Conservation (phyloP, 35 echinoderm and acorn worm genomes). For the Diadema setosum region DNA sequence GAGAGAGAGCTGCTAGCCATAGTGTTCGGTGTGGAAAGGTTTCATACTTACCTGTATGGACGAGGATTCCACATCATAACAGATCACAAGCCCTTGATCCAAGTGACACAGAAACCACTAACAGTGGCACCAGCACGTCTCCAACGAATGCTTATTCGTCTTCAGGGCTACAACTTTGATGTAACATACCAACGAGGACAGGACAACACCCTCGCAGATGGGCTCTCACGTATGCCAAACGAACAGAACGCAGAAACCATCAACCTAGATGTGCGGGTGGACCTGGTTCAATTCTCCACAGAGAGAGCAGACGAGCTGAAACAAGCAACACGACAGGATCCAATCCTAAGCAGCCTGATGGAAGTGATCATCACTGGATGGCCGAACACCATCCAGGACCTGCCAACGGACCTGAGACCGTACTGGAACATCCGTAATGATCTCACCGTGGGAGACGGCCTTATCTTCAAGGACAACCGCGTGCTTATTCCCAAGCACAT, state of each 20-base stretch:
- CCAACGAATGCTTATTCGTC: conserved; percentile 42
- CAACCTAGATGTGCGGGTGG: conserved; percentile 15
- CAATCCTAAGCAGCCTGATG: neutral
- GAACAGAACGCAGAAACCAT: neutral
- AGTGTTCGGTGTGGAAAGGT: conserved; percentile 33
- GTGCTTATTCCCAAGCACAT: too few relatives aligned
- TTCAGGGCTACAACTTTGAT: conserved; percentile 37
- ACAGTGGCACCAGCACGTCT: conserved; percentile 28
- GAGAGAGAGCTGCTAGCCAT: conserved; percentile 35
- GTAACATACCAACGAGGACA: neutral
- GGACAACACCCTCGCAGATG: conserved; percentile 27
- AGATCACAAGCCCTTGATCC: conserved; percentile 25
- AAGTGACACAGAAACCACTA: conserved; percentile 19
- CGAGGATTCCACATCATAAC: conserved; percentile 29
- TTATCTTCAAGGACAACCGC: neutral
- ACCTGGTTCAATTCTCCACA: conserved; percentile 19
- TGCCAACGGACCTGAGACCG: neutral
- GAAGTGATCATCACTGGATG: conserved; percentile 45
- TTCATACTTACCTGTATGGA: conserved; percentile 44
- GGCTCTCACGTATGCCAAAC: conserved; percentile 34
- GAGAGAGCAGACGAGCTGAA: neutral
- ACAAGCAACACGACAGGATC: neutral
- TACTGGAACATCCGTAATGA: conserved; percentile 25
- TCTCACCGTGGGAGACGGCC: conserved; percentile 10
- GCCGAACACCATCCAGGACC: conserved; percentile 11